Evolutionary conservation across 2,888 invertebrate genomes (phyloP).

Genomic region (Diadromus collaris): DNA sequence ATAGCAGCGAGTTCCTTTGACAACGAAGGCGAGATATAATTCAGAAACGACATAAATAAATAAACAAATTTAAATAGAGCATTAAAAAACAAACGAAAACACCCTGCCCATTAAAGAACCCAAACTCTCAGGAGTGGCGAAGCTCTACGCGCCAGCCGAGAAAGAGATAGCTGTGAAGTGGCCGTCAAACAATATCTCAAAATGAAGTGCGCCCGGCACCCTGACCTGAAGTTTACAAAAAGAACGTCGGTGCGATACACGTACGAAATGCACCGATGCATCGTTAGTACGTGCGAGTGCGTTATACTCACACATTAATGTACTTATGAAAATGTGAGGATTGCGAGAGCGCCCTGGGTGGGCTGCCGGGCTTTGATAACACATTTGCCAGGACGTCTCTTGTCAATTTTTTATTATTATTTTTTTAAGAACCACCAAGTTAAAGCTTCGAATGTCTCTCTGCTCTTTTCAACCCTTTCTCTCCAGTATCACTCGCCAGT

Average conservation of each 20-base stretch:
- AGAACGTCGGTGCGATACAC: constrained; percentile 10
- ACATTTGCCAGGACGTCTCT: constrained; percentile 40
- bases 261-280: constrained; percentile 27
- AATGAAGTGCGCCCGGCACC: constrained; percentile 56
- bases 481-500: constrained; percentile 25
- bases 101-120: constrained; percentile 18
- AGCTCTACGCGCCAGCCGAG: background rate
- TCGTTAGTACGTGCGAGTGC: constrained; percentile 45
- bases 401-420: constrained; percentile 27
- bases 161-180: constrained; percentile 40
- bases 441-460: constrained; percentile 49
- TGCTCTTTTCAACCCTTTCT: constrained; percentile 41
- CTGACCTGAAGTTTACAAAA: constrained; percentile 48
- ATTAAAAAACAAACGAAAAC: constrained; percentile 16
- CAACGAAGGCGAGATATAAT: constrained; percentile 5
- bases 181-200: constrained; percentile 61
- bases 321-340: constrained; percentile 28
- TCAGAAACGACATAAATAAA: background rate
- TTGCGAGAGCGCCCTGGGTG: constrained; percentile 46
- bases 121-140: constrained; percentile 12
- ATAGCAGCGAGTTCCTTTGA: constrained; percentile 9
- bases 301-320: constrained; percentile 21
- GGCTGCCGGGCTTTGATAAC: constrained; percentile 58
- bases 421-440: constrained; percentile 50
- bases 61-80: constrained; percentile 5